Evolutionary conservation across 64 coral and sea anemone genomes (phyloP).

Genomic region (Dendronephthya gigantea): DNA sequence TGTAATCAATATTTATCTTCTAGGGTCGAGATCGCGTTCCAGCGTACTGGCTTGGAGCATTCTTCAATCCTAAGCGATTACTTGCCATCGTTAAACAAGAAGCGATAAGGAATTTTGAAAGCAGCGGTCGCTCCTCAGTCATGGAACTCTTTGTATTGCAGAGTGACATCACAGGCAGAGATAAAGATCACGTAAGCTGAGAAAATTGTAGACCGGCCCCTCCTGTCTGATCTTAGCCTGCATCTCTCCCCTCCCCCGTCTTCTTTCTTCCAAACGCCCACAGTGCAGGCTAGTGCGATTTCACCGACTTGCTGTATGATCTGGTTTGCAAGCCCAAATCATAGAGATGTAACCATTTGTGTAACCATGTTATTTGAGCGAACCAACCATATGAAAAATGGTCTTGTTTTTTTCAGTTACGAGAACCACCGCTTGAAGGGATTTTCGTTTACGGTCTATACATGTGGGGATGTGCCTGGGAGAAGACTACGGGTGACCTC

Average conservation of each 20-base stretch:
- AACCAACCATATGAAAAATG: not conserved
- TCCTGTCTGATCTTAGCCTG: too few species aligned
- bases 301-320: too few species aligned
- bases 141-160: constrained; percentile 83
- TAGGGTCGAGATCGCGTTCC: constrained; percentile 92
- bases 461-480: constrained; percentile 97
- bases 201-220: too few species aligned
- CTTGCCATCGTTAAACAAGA: constrained; percentile 93
- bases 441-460: constrained; percentile 93
- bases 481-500: constrained; percentile 95
- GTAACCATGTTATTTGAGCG: constrained; percentile 60
- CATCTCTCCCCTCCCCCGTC: too few species aligned
- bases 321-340: too few species aligned
- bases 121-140: constrained; percentile 32
- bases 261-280: too few species aligned
- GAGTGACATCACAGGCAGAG: constrained; percentile 92
- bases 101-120: constrained; percentile 64
- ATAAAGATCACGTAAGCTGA: constrained; percentile 85
- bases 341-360: too few species aligned
- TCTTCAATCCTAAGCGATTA: constrained; percentile 75
- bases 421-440: constrained; percentile 86
- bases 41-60: constrained; percentile 91
- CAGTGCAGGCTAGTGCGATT: too few species aligned
- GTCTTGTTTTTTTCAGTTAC: constrained; percentile 43
- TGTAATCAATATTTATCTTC: not conserved